Evolutionary conservation across 2,797 vertebrate species (phyloP).

Genomic region (Phataginus tetradactyla): DNA sequence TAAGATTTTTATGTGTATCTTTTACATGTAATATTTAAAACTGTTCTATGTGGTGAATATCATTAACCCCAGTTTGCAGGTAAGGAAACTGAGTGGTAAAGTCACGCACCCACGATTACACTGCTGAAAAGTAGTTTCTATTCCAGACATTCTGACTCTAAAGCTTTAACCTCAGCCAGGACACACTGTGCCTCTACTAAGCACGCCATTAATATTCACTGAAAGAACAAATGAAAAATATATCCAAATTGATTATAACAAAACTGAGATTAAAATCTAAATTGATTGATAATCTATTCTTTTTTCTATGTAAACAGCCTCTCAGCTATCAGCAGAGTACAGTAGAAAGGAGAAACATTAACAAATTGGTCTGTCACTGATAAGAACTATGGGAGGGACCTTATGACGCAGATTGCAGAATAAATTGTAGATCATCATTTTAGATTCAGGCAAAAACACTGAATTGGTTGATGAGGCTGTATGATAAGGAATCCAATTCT

Average conservation of each 20-base stretch:
- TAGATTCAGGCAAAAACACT: conserved; percentile 26
- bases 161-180: background rate
- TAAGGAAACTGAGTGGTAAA: background rate
- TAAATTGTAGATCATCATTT: background rate
- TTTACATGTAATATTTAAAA: background rate
- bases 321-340: background rate
- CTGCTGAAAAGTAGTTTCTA: background rate
- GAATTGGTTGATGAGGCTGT: conserved; percentile 27
- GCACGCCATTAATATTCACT: background rate
- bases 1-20: background rate
- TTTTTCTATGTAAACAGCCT: background rate
- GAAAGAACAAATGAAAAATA: conserved; percentile 34
- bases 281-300: conserved; percentile 16
- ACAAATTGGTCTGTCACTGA: background rate
- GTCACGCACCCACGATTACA: background rate
- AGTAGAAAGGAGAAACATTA: background rate
- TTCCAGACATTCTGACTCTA: background rate
- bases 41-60: background rate
- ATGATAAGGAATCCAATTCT: background rate
- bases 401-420: background rate
- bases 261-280: conserved; percentile 31
- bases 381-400: background rate
- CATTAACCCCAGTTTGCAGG: background rate
- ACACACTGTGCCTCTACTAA: background rate
- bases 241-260: conserved; percentile 10